Base-by-base conservation (phyloP, 2,113 vertebrate species). In the Oreochromis tanganicae region DNA sequence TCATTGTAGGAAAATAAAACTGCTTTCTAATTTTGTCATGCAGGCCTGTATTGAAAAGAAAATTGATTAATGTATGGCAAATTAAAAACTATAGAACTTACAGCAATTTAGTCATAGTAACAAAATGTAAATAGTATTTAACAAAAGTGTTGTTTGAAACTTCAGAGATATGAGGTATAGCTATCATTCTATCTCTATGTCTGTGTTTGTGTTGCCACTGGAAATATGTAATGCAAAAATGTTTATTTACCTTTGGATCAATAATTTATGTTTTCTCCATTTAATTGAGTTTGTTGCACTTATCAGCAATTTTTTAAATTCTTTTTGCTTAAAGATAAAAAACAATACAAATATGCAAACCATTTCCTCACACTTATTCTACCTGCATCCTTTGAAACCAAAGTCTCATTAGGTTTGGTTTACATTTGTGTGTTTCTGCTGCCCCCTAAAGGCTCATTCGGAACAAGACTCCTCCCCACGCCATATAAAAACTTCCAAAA, bases 401-500 rank as follows among this genome's bases (percentile, higher is more conserved):
- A 50, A 73, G 16, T 17, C 3, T 29, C 34, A 10, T 54, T 1
- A 17, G 16, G 14, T 68, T 52, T 43, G 57, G 63, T 17, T 5
- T 85, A 17, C 2, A 78, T 91, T 54, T 85, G 27, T 93, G 68
- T 61, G 54, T 52, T 9, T 8, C 21, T 90, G 75, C 90, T 92
- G 92, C 92, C 93, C 86, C 66, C 95, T 95, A 34, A 3, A 81
- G 94, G 91, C 14, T 13, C 0, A 17, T 0, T 14, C 1, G 24
- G 32, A 82, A 52, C 36, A 87, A 11, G 10, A 82, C 66, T 4
- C 57, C 61, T 34, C 5, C 5, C 32, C 1, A 68, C 29, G 7
- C 1, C 7, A n/a, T 13, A 16, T 1, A 41, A 29, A 54, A 56
- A 75, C 14, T 46, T 52, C 4, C 7, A 86, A 43, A 13, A 86